Evolutionary conservation across 53 echinoderm and acorn worm genomes (phyloP), one percentile per base, ranked within the genome.

Genomic region (Stichopus horrens): DNA sequence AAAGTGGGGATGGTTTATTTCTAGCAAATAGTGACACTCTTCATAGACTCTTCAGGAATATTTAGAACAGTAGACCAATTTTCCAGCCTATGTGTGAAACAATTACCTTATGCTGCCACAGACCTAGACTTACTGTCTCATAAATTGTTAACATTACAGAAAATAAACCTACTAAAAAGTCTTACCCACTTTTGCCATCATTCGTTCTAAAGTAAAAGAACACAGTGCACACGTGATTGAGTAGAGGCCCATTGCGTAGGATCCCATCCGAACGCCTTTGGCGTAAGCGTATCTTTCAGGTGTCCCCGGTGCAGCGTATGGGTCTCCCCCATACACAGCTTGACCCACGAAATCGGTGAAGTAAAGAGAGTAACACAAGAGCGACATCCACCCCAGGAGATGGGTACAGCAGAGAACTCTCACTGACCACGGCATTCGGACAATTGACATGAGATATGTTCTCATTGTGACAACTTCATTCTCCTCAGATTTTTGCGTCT

Each of bases 361-460:
- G 86, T 97, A 97, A 18, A 97, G 89, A 4, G 98, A 97, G 88
- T 97, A 99, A 88, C 99, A 99, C 21, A 99, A 88, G 4, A 99
- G 93, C 5, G 99, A 99, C 99, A 99, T 99, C 99, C 99, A 99
- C 16, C 99, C 96, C 7, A 99, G 75, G 6, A 99, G 96, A 78
- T 99, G 96, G 4, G 99, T 99, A 23, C 96, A 87, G 71, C 99
- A 99, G 66, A 99, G 94, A 87, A 99, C 92, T 16, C 99, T 94
- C 7, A 99, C 91, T 4, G 96, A 99, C 22, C 88, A 89, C 14
- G 99, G 99, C 96, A 96, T 96, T 84, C 90, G 92, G 66, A 99
- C 76, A 74, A 99, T 94, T 20, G 99, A 99, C 20, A 96, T 60
- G 23, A 99, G 82, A 86, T 99, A 99, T 4, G 96, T 94, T 20